These are phyloP conservation scores for Anthopleura sola DNA, from an alignment of 64 coral and sea anemone genomes.

Conservation along the genomic window DNA sequence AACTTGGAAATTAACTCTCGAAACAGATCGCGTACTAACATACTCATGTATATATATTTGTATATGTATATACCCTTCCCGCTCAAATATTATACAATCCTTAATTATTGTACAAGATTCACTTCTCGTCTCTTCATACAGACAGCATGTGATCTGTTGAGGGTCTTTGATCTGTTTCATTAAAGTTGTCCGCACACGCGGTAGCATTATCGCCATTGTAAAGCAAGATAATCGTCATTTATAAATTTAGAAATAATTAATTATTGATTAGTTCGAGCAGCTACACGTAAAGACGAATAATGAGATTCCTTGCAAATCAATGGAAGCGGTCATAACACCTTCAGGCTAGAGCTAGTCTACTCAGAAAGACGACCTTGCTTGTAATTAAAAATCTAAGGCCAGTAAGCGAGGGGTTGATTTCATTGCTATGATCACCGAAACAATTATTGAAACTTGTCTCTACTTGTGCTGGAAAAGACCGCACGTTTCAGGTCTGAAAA, in stretches of 20 bases:
- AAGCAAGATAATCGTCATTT: conserved; percentile 83
- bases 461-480: background rate
- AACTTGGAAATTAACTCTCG: background rate
- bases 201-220: conserved; percentile 76
- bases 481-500: background rate
- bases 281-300: conserved; percentile 71
- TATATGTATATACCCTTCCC: background rate
- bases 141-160: conserved; percentile 35
- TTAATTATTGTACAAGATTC: conserved; percentile 14
- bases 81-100: background rate
- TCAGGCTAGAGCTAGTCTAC: conserved; percentile 43
- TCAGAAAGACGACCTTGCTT: conserved; percentile 2
- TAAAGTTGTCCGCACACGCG: conserved; percentile 59
- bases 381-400: conserved; percentile 26
- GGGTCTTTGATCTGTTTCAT: conserved; percentile 67
- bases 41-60: background rate
- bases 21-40: background rate
- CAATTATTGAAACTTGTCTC: background rate
- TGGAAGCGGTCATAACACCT: conserved; percentile 69
- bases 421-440: conserved; percentile 7
- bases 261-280: conserved; percentile 71
- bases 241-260: conserved; percentile 93
- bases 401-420: conserved; percentile 33
- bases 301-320: conserved; percentile 76
- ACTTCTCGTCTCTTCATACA: conserved; percentile 10